Percentiles rank a stretch among this genome's conserved stretches.
phyloP scores from a whole-genome alignment of 1,140 invertebrate genomes.

The Oedothorax gibbosus region DNA sequence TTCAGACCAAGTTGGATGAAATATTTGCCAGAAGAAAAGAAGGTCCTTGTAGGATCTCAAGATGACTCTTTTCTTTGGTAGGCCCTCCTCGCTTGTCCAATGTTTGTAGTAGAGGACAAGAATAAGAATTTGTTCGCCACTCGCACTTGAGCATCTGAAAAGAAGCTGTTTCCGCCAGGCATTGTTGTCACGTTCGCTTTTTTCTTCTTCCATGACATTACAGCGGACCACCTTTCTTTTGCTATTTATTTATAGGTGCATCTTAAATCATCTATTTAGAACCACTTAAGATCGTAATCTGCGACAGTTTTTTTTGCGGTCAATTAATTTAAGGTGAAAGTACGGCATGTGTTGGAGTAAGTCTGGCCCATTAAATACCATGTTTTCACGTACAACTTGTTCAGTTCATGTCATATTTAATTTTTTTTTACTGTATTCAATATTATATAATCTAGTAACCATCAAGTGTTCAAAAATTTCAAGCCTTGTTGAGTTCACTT shows the following conservation, averaged over 20 bases:
- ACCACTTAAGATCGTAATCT: neutral
- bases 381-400: too few species aligned
- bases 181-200: neutral
- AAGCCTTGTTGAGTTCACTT: too few species aligned
- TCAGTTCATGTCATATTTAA: too few species aligned
- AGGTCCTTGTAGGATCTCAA: conserved; percentile 11
- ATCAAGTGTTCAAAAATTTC: too few species aligned
- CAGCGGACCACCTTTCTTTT: conserved; percentile 11
- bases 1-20: conserved; percentile 31
- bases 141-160: conserved; percentile 8
- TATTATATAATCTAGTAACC: too few species aligned
- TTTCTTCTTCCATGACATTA: conserved; percentile 18
- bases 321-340: too few species aligned
- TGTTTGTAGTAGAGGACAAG: conserved; percentile 38
- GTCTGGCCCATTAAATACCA: too few species aligned
- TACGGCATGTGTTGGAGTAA: too few species aligned
- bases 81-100: conserved; percentile 25
- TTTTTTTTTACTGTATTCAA: too few species aligned
- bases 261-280: conserved; percentile 28
- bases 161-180: conserved; percentile 18
- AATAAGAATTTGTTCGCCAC: conserved; percentile 47
- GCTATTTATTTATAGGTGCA: conserved; percentile 36
- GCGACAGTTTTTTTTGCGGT: too few species aligned
- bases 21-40: conserved; percentile 37
- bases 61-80: conserved; percentile 25